Evolutionary conservation across 2,888 invertebrate genomes (phyloP), one percentile per base, ranked within the genome.

Genomic region (Euproctis similis): DNA sequence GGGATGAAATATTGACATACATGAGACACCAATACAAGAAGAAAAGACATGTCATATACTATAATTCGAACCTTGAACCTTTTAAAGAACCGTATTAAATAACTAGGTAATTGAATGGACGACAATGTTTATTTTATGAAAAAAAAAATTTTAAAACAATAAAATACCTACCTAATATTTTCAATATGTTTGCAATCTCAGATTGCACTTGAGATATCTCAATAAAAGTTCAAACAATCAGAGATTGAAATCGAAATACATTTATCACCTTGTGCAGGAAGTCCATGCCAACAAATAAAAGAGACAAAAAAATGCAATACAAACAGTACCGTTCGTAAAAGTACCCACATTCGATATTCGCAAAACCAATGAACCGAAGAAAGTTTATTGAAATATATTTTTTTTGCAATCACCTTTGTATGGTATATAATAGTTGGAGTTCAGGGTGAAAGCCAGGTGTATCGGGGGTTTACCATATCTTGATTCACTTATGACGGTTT

Each of bases 401-500:
- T n/a, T n/a, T n/a, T n/a, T n/a, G n/a, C 53, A 55, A 78, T 77
- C 64, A 60, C 62, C 55, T 54, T 56, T 57, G 40, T 59, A 57
- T 44, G 51, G 51, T 46, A 55, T 51, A 62, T 59, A 53, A 59
- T 60, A 54, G 59, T 57, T 49, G 36, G 52, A 47, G 40, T 38
- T 40, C 64, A 58, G 65, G 70, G 77, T 60, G 68, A 74, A 69
- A 80, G 70, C 82, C 82, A 81, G 82, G 80, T 82, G 82, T 65
- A 69, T 68, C 60, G 49, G 68, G 64, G 61, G n/a, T n/a, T n/a
- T 56, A 53, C 74, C 65, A 71, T 78, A 84, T 84, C 82, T 84
- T 82, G 84, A 81, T 80, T 78, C 67, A 70, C 69, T 75, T 68
- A 72, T 74, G 64, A 73, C 80, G 76, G 80, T 54, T 70, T 66